These are phyloP conservation scores for Macrocentrus cingulum DNA, from an alignment of 1,140 invertebrate genomes.

Conservation along the genomic window DNA sequence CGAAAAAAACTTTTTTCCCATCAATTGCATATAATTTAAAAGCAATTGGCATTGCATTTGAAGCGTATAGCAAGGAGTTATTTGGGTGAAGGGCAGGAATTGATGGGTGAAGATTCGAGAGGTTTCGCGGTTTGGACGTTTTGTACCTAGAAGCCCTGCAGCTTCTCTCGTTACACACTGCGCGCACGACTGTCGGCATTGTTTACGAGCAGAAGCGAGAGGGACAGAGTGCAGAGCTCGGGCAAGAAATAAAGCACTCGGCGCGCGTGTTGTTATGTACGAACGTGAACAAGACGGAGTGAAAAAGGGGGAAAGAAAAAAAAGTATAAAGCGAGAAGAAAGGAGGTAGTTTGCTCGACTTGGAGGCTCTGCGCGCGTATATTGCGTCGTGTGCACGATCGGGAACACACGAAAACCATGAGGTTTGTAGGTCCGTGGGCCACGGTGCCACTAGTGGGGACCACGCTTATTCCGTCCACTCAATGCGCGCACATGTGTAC, in stretches of 20 bases:
- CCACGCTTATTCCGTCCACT: slow-evolving; percentile 27
- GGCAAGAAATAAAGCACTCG: not conserved
- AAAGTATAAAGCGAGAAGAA: slow-evolving; percentile 17
- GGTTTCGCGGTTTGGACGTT: slow-evolving; percentile 4
- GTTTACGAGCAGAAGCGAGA: slow-evolving; percentile 21
- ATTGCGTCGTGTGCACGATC: slow-evolving; percentile 27
- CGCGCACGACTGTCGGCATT: slow-evolving; percentile 10
- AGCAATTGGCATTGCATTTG: too few species aligned
- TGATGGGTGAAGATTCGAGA: not conserved
- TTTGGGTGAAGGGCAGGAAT: slow-evolving; percentile 13
- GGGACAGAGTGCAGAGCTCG: slow-evolving; percentile 17
- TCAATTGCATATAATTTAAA: too few species aligned
- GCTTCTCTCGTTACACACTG: not conserved
- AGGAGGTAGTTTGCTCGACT: slow-evolving; percentile 18
- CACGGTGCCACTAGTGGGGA: slow-evolving; percentile 45
- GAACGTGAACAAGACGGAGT: slow-evolving; percentile 20
- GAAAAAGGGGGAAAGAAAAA: slow-evolving; percentile 22
- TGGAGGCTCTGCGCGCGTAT: slow-evolving; percentile 3
- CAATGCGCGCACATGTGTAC: slow-evolving; percentile 12
- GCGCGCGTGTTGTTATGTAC: slow-evolving; percentile 7
- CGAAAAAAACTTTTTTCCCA: too few species aligned
- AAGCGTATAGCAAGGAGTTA: not conserved
- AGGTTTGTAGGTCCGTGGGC: slow-evolving; percentile 46
- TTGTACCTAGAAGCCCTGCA: not conserved
- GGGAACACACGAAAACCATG: slow-evolving; percentile 28